These are phyloP conservation scores for Syrista parreyssii DNA, from an alignment of 2,888 invertebrate genomes.

Conservation along the genomic window DNA sequence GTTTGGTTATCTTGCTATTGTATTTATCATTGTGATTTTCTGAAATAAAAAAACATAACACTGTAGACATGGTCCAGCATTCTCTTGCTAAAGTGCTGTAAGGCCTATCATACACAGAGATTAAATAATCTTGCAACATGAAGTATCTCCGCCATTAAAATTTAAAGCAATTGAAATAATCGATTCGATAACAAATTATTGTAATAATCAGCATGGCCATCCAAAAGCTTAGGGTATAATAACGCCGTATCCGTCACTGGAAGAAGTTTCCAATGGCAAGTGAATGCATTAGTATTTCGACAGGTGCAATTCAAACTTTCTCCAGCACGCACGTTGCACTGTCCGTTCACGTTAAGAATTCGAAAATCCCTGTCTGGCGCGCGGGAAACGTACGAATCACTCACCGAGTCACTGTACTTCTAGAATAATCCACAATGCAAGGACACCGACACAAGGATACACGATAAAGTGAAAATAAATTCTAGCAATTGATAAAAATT, in stretches of 20 bases:
- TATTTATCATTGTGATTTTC: neutral
- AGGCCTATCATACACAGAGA: neutral
- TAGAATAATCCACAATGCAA: neutral
- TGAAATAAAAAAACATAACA: neutral
- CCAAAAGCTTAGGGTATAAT: neutral
- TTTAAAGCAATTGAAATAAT: neutral
- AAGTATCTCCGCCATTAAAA: neutral
- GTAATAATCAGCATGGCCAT: neutral
- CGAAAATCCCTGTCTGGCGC: neutral
- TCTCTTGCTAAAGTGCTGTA: neutral
- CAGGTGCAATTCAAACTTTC: neutral
- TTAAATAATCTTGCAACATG: neutral
- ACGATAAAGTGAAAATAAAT: neutral
- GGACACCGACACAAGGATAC: neutral
- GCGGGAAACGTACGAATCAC: neutral
- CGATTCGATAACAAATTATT: neutral
- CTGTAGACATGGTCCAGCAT: neutral
- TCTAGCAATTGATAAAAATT: neutral
- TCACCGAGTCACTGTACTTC: neutral
- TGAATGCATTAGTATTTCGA: conserved; percentile 1
- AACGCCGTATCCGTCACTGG: neutral
- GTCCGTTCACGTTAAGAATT: neutral
- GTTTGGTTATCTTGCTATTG: neutral
- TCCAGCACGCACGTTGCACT: conserved; percentile 1
- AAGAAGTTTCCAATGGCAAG: neutral